Evolutionary conservation across 2,113 vertebrate species (phyloP).

Genomic region (Hemiprocne comata): DNA sequence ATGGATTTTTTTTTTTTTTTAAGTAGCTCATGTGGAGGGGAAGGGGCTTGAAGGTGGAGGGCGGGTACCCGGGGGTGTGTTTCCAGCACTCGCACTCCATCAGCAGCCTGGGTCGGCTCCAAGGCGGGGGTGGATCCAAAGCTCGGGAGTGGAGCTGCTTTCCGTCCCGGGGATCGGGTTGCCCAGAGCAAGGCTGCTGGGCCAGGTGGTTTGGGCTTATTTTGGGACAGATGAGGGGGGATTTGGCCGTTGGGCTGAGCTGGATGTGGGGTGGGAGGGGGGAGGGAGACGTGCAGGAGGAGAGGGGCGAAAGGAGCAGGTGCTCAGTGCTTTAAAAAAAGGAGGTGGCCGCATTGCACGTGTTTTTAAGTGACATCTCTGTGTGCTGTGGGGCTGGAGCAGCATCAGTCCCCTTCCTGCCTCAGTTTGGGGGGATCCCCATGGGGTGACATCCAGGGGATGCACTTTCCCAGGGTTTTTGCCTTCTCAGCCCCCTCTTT

Average conservation of each 20-base stretch:
- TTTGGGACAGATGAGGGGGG: neutral
- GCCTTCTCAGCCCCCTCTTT: neutral
- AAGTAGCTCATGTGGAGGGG: neutral
- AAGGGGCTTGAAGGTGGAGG: neutral
- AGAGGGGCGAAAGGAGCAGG: neutral
- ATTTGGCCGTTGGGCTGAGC: neutral
- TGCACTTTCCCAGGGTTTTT: too few relatives aligned
- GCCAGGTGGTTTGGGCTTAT: neutral
- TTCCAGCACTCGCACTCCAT: neutral
- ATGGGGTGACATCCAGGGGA: neutral
- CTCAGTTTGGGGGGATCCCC: too few relatives aligned
- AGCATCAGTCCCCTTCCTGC: neutral
- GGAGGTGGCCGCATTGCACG: accelerated
- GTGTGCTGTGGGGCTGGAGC: neutral
- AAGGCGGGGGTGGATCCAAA: neutral
- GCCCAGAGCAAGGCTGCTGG: neutral
- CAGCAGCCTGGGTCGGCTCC: neutral
- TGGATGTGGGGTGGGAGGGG: too few relatives aligned
- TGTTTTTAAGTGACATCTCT: neutral
- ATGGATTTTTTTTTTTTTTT: too few relatives aligned
- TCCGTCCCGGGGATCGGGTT: neutral
- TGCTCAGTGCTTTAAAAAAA: neutral
- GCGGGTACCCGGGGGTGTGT: accelerated
- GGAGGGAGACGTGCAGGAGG: too few relatives aligned
- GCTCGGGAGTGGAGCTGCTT: neutral